Conservation (phyloP, 1,140 invertebrate species). For the Mylabris phalerata region DNA sequence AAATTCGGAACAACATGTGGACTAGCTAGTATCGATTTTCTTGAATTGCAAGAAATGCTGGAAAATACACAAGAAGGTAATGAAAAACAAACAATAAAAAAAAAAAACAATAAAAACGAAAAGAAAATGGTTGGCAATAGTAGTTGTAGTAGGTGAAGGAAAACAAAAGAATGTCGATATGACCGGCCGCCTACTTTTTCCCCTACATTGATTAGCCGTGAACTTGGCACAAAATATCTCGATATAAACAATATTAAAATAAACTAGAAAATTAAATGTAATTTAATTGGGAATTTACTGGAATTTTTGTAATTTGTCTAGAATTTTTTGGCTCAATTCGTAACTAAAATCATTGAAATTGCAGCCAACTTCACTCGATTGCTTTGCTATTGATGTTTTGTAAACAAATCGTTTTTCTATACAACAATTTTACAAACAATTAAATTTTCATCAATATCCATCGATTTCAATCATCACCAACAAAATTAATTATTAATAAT, state of each 20-base stretch:
- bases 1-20: constrained; percentile 78
- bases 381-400: not conserved
- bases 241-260: too few relatives aligned
- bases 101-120: constrained; percentile 2
- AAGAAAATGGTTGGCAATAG: not conserved
- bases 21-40: constrained; percentile 66
- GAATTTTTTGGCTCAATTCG: too few relatives aligned
- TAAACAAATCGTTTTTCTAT: constrained; percentile 1
- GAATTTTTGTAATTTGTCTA: too few relatives aligned
- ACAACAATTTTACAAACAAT: not conserved
- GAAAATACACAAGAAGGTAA: constrained; percentile 82
- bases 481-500: too few relatives aligned
- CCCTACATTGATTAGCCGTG: not conserved
- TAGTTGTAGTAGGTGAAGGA: too few relatives aligned
- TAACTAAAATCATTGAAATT: too few relatives aligned
- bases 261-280: too few relatives aligned
- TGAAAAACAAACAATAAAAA: constrained; percentile 23
- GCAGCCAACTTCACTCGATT: too few relatives aligned
- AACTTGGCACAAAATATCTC: not conserved
- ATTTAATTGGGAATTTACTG: too few relatives aligned
- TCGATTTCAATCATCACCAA: too few relatives aligned
- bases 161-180: too few relatives aligned
- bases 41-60: constrained; percentile 77
- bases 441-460: not conserved
- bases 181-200: too few relatives aligned